Conservation (phyloP, 1,140 invertebrate genomes). For the Chironomus tepperi region DNA sequence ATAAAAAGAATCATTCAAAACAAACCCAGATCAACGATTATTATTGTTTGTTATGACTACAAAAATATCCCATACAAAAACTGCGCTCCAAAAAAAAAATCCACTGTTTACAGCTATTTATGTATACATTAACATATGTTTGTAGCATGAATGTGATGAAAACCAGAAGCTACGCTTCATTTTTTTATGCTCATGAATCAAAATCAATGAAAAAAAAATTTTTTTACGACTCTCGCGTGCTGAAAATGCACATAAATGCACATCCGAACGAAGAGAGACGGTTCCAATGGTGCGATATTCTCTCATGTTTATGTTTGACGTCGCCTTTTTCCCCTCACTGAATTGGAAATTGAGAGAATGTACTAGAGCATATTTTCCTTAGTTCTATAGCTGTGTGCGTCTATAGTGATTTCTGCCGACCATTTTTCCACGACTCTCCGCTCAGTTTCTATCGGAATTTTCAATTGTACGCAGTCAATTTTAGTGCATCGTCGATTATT, state of each 20-base stretch:
- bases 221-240: not conserved
- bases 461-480: constrained; percentile 18
- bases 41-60: too few relatives aligned
- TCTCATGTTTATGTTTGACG: not conserved
- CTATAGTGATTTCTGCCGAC: not conserved
- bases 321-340: not conserved
- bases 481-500: not conserved
- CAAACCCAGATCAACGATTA: too few relatives aligned
- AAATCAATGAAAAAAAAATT: not conserved
- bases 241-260: constrained; percentile 5
- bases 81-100: too few relatives aligned
- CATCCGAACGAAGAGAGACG: not conserved
- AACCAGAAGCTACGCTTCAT: too few relatives aligned
- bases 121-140: too few relatives aligned
- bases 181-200: too few relatives aligned
- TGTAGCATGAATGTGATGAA: too few relatives aligned
- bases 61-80: too few relatives aligned
- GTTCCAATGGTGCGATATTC: not conserved
- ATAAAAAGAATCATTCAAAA: too few relatives aligned
- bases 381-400: not conserved
- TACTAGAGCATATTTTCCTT: not conserved
- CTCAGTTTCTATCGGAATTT: constrained; percentile 24
- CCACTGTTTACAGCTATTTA: too few relatives aligned
- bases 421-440: constrained; percentile 3
- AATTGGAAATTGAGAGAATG: not conserved